Conservation (phyloP, 2,113 vertebrate species). For the Ginglymostoma cirratum region DNA sequence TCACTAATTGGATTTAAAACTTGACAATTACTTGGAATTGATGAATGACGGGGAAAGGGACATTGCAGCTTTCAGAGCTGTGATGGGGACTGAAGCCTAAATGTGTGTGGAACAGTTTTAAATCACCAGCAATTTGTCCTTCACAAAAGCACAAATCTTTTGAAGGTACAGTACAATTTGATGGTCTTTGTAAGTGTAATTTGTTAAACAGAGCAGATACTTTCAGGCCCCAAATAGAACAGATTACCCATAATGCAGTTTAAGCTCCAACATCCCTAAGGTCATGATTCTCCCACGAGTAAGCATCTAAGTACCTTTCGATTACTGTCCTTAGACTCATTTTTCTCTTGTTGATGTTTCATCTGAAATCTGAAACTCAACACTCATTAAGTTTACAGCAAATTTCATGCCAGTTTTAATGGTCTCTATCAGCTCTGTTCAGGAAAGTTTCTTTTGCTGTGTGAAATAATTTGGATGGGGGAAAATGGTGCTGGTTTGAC, state of each 20-base stretch:
- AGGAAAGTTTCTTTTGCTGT: neutral
- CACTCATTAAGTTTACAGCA: neutral
- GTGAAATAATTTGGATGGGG: neutral
- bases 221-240: neutral
- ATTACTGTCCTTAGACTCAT: neutral
- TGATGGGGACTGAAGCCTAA: neutral
- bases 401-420: neutral
- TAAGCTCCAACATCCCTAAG: neutral
- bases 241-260: neutral
- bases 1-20: slow-evolving; percentile 7
- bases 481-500: neutral
- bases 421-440: neutral
- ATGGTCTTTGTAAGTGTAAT: neutral
- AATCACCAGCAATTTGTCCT: neutral
- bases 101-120: neutral
- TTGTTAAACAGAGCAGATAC: neutral
- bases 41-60: neutral
- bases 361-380: neutral
- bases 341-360: neutral
- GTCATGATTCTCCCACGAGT: neutral
- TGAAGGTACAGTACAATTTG: neutral
- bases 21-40: neutral
- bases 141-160: neutral
- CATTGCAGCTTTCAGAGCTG: neutral
- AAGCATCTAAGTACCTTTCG: neutral